Conservation (phyloP, 2,113 vertebrate species). For the Chiloscyllium plagiosum region DNA sequence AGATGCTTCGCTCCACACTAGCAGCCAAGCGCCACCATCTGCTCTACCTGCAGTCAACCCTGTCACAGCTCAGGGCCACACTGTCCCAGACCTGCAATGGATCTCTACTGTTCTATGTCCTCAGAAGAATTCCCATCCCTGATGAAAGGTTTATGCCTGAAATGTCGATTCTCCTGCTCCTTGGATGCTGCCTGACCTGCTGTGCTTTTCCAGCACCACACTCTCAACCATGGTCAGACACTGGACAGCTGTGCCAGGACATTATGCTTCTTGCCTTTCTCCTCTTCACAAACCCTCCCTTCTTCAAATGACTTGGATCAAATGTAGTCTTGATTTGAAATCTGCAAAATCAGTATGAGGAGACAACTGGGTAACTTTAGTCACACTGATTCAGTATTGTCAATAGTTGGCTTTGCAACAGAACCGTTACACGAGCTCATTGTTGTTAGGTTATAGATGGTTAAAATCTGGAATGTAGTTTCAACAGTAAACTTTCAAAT, state of each 20-base stretch:
- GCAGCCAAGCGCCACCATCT: no score
- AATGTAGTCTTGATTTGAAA: background rate
- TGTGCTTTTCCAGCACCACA: no score
- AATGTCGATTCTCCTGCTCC: no score
- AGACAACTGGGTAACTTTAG: background rate
- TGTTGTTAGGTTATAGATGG: background rate
- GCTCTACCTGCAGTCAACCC: no score
- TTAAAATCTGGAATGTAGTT: background rate
- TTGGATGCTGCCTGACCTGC: no score
- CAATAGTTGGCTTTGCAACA: background rate
- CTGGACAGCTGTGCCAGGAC: background rate
- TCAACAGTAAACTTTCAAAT: background rate
- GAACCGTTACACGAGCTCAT: background rate
- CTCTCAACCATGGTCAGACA: background rate
- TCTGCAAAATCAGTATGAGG: background rate
- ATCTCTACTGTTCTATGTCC: no score
- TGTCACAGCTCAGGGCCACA: no score
- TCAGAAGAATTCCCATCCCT: no score
- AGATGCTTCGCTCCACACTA: no score
- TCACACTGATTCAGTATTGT: background rate
- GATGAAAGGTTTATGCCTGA: no score
- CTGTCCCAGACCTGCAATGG: no score
- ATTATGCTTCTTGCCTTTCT: background rate
- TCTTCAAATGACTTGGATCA: background rate
- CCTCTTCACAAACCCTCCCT: no score